Conservation (phyloP, 2,797 vertebrate species). For the Sebastes goodei region DNA sequence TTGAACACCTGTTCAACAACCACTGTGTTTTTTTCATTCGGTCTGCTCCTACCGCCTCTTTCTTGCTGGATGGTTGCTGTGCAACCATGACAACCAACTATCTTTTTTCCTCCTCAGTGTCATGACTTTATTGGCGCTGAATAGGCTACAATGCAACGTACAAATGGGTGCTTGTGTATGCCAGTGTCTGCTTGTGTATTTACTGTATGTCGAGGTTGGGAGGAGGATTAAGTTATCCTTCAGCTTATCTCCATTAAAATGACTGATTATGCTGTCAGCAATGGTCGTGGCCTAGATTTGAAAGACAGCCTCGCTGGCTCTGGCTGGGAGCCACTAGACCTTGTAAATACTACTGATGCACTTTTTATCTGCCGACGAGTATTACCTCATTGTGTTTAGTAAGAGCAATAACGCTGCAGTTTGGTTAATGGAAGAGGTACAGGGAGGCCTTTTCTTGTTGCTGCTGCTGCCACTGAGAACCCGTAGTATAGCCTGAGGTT, state of each 20-base stretch:
- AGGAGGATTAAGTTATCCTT: slow-evolving; percentile 71
- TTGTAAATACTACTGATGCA: slow-evolving; percentile 61
- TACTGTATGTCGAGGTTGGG: slow-evolving; percentile 29
- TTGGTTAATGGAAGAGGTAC: slow-evolving; percentile 50
- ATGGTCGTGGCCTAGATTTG: slow-evolving; percentile 75
- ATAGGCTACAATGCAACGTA: neutral
- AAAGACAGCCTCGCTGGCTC: slow-evolving; percentile 64
- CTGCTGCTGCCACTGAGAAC: slow-evolving; percentile 22
- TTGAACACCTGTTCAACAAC: slow-evolving; percentile 30
- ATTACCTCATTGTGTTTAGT: slow-evolving; percentile 57
- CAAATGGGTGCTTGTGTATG: neutral
- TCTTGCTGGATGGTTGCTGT: slow-evolving; percentile 6
- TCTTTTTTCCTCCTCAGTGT: slow-evolving; percentile 1
- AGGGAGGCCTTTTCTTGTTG: slow-evolving; percentile 28
- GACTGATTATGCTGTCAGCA: slow-evolving; percentile 71
- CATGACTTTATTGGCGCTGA: slow-evolving; percentile 30
- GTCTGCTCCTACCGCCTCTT: neutral
- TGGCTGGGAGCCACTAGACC: slow-evolving; percentile 53
- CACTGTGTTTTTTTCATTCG: neutral
- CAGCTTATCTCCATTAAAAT: slow-evolving; percentile 78
- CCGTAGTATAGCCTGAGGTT: slow-evolving; percentile 20
- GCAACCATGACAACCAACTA: slow-evolving; percentile 53
- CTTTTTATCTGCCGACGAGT: slow-evolving; percentile 51
- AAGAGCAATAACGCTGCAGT: slow-evolving; percentile 49
- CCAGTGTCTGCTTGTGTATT: slow-evolving; percentile 20